Evolutionary conservation across 37 sponge, comb jelly and placozoan genomes (phyloP), one percentile per base, ranked within the genome.

Genomic region (Diacarnus erythraeanus): DNA sequence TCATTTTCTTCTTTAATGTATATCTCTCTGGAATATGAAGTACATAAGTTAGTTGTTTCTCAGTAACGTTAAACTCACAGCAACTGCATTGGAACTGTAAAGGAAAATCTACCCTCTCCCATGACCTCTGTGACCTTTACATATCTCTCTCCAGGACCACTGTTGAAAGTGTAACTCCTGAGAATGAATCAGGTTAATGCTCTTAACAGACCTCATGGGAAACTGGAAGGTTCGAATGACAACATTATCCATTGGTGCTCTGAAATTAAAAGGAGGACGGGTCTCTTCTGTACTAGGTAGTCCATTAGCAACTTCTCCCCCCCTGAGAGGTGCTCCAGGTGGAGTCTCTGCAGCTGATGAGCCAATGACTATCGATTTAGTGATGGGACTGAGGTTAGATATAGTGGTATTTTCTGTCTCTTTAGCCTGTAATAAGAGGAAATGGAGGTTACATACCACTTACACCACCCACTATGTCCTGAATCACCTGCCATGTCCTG

Each of bases 121-220:
- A 93, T 93, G 58, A 86, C 79, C 67, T 93, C 94, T 41, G 79
- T 76, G 30, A 89, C 94, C 57, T 93, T 81, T 36, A 90, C 1
- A 27, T 65, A 20, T 41, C 54, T 0, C 30, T 84, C 85, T n/a
- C 36, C 69, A 20, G 37, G 22, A 40, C 66, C 51, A 69, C 80
- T 80, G 34, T 22, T 30, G 38, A 2, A 21, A 44, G 5, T 6
- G 27, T 25, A 12, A 15, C 8, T 21, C 29, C 38, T 20, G 69
- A 27, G 4, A 68, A 38, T 12, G 4, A 4, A 3, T 17, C 23
- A 60, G 61, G 26, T 60, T 60, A 25, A 60, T 40, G n/a, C n/a
- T 31, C 2, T 36, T 74, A 10, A 25, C 77, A 23, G 3, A 83
- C 84, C 33, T 59, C 38, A 82, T 42, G 38, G 88, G 83, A 64